Percentiles rank a stretch among this genome's conserved stretches.
These are phyloP conservation scores for Orientallactaga bullata DNA, from an alignment of 2,113 vertebrate species.

Conservation along the genomic window DNA sequence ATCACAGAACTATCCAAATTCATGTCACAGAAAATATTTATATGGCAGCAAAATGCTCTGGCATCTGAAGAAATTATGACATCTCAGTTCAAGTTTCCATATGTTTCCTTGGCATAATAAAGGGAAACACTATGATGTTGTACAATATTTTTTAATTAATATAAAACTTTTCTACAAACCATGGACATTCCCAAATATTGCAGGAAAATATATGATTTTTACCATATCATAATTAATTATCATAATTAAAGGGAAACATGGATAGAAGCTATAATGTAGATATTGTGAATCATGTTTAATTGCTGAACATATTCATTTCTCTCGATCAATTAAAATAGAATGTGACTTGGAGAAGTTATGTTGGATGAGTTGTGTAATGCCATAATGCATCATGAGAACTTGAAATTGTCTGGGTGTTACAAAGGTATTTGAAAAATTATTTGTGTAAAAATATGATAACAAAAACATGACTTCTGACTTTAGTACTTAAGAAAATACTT, in stretches of 20 bases:
- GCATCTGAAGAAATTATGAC: constrained; percentile 88
- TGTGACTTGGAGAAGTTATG: constrained; percentile 63
- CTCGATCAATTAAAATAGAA: constrained; percentile 85
- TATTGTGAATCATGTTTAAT: constrained; percentile 81
- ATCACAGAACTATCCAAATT: constrained; percentile 87
- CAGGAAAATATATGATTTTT: constrained; percentile 73
- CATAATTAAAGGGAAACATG: constrained; percentile 80
- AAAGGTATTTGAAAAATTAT: constrained; percentile 14
- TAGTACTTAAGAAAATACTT: constrained; percentile 17
- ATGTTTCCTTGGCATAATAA: constrained; percentile 87
- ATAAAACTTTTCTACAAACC: constrained; percentile 85
- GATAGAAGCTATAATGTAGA: constrained; percentile 80
- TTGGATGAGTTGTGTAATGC: constrained; percentile 23
- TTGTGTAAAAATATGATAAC: background rate
- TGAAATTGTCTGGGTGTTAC: constrained; percentile 25
- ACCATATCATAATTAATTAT: constrained; percentile 80
- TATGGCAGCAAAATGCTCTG: constrained; percentile 87
- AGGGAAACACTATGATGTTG: constrained; percentile 78
- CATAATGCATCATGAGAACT: background rate
- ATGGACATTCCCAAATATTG: constrained; percentile 74
- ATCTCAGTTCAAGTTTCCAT: constrained; percentile 88
- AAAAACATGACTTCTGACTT: background rate
- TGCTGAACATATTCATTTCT: constrained; percentile 84
- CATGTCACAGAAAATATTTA: constrained; percentile 88
- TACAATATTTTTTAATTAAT: constrained; percentile 88